Conservation (phyloP, 1,140 invertebrate species). For the Drosophila nikananu region DNA sequence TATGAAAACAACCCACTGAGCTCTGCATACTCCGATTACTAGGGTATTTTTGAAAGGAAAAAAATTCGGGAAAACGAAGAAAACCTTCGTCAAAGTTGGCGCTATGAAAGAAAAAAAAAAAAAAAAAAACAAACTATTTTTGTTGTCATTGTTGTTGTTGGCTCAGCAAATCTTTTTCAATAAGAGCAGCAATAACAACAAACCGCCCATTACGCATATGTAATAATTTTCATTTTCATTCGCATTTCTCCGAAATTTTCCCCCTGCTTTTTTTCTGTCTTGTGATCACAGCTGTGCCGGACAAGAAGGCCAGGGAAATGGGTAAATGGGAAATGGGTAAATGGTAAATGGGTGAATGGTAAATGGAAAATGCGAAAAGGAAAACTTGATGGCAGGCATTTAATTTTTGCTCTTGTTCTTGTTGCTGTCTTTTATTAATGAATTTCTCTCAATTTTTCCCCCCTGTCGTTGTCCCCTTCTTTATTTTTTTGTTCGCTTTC, state of each 20-base stretch:
- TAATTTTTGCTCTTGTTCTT: constrained; percentile 51
- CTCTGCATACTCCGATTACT: background rate
- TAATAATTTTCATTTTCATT: constrained; percentile 55
- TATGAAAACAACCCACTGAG: background rate
- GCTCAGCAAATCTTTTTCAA: constrained; percentile 34
- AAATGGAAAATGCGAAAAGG: constrained; percentile 9
- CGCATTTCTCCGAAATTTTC: constrained; percentile 28
- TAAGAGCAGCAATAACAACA: constrained; percentile 27
- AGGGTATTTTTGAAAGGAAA: constrained; percentile 11
- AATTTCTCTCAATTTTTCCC: constrained; percentile 49
- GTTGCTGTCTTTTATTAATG: constrained; percentile 46
- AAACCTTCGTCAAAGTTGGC: constrained; percentile 73
- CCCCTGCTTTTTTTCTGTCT: background rate
- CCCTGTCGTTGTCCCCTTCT: background rate
- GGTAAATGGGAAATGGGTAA: constrained; percentile 1
- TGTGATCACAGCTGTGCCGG: constrained; percentile 54
- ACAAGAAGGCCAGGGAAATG: constrained; percentile 26
- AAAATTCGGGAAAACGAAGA: constrained; percentile 15
- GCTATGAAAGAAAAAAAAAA: constrained; percentile 31
- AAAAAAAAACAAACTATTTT: constrained; percentile 14
- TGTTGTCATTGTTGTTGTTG: constrained; percentile 26
- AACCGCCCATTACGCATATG: constrained; percentile 44
- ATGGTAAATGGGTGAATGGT: constrained; percentile 1
- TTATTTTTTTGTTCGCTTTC: background rate
- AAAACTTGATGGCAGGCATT: constrained; percentile 40